Evolutionary conservation across 2,888 invertebrate species (phyloP).

Genomic region (Phlogophora meticulosa): DNA sequence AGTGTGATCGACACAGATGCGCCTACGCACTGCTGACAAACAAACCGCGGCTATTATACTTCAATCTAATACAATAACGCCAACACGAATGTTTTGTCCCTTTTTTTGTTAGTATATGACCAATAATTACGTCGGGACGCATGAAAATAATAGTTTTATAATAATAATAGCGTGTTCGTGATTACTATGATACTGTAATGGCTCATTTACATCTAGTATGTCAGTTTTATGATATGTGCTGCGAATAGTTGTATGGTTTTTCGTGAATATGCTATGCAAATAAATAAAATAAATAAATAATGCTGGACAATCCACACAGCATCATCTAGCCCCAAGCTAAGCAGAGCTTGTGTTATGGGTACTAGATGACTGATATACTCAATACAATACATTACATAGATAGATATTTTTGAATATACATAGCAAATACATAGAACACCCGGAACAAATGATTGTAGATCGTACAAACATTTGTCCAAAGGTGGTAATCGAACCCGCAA

Average conservation of each 20-base stretch:
- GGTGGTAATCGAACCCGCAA: too few relatives aligned
- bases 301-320: too few relatives aligned
- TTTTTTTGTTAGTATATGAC: conserved; percentile 74
- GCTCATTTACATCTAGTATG: conserved; percentile 49
- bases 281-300: too few relatives aligned
- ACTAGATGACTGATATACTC: too few relatives aligned
- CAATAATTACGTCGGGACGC: conserved; percentile 67
- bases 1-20: conserved; percentile 67
- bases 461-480: too few relatives aligned
- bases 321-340: too few relatives aligned
- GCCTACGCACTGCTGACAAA: conserved; percentile 76
- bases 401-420: too few relatives aligned
- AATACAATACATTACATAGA: too few relatives aligned
- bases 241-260: conserved; percentile 26
- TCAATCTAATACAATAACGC: conserved; percentile 83
- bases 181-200: conserved; percentile 62
- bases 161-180: conserved; percentile 61
- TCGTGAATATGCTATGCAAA: conserved; percentile 19
- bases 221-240: conserved; percentile 25
- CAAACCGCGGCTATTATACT: conserved; percentile 79
- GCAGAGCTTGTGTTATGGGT: too few relatives aligned
- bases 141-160: conserved; percentile 65
- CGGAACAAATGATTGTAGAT: too few relatives aligned
- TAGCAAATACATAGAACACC: too few relatives aligned
- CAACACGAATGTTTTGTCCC: conserved; percentile 73